These are phyloP conservation scores for Luidia sarsii DNA, from an alignment of 53 echinoderm and acorn worm genomes.

Conservation along the genomic window DNA sequence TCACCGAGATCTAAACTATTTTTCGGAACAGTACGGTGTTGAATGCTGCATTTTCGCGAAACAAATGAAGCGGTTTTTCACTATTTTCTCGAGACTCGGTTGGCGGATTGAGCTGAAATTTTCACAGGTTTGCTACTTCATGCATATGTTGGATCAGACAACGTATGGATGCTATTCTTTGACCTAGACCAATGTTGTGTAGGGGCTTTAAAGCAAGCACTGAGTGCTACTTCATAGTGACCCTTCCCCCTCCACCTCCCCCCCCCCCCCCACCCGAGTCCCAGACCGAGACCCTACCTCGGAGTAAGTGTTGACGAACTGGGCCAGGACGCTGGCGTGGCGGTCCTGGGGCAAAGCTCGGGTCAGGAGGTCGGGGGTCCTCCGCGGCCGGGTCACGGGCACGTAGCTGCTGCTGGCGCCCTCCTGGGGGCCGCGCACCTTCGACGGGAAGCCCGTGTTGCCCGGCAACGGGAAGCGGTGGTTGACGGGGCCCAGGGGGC, in stretches of 20 bases:
- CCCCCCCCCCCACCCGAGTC: not conserved
- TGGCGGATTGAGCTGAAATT: no score
- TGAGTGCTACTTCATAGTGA: not conserved
- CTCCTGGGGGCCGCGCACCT: constrained; percentile 18
- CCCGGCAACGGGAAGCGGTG: constrained; percentile 91
- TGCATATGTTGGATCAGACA: no score
- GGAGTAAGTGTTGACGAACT: constrained; percentile 73
- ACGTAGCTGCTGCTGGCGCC: not conserved
- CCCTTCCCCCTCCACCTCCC: not conserved
- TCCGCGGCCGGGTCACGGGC: not conserved
- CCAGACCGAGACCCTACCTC: constrained; percentile 61
- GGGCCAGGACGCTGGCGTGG: constrained; percentile 75
- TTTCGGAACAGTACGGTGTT: no score
- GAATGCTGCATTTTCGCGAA: no score
- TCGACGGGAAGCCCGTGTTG: constrained; percentile 73
- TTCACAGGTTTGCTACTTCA: no score
- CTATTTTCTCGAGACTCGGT: no score
- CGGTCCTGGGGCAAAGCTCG: constrained; percentile 72
- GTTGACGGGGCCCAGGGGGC: constrained; percentile 71
- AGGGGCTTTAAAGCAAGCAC: not conserved
- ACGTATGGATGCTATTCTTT: no score
- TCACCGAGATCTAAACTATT: no score
- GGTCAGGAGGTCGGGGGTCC: constrained; percentile 67
- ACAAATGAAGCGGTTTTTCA: no score
- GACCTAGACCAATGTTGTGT: no score